Conservation (phyloP, 2,797 vertebrate species). For the Rhynchonycteris naso region DNA sequence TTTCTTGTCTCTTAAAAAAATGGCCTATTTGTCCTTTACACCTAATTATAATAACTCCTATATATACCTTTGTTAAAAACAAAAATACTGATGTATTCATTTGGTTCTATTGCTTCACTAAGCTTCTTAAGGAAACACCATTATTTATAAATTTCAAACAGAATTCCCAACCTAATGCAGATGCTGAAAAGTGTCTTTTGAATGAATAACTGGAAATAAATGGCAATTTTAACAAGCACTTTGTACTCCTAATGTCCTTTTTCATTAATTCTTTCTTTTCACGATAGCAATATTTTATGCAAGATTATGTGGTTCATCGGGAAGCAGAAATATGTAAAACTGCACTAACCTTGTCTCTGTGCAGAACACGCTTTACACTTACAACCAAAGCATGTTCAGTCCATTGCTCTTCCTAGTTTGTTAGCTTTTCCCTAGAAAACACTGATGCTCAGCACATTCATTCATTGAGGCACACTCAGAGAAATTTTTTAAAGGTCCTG, state of each 20-base stretch:
- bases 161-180: not conserved
- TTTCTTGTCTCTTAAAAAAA: not conserved
- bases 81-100: not conserved
- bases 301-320: not conserved
- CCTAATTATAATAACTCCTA: not conserved
- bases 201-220: not conserved
- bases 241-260: not conserved
- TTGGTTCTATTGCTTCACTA: not conserved
- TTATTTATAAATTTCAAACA: slow-evolving; percentile 16
- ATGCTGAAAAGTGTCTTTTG: not conserved
- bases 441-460: not conserved
- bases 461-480: not conserved
- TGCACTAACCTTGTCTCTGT: not conserved
- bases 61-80: not conserved
- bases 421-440: not conserved
- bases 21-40: not conserved
- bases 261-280: not conserved
- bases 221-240: not conserved
- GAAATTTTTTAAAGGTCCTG: not conserved
- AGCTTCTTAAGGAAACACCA: not conserved
- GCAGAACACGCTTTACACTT: not conserved
- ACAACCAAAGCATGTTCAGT: not conserved
- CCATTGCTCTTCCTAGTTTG: not conserved
- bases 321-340: not conserved
- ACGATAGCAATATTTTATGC: not conserved